phyloP scores from a whole-genome alignment of 1,140 invertebrate genomes.

The Diploscapter pachys region DNA sequence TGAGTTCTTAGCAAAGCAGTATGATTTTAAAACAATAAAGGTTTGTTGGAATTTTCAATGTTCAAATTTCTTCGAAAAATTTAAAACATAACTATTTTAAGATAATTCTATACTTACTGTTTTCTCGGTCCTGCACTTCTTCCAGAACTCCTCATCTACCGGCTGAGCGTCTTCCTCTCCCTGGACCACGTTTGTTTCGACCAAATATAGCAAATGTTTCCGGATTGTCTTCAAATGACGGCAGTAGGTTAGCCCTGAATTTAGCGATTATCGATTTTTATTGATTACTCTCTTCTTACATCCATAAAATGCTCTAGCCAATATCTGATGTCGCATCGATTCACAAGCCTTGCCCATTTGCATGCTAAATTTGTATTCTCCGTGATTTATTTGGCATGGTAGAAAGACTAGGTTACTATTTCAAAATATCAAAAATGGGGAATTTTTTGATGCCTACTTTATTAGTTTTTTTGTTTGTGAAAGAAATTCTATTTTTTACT shows the following conservation, averaged over 20 bases:
- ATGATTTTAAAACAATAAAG: no score
- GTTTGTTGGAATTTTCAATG: no score
- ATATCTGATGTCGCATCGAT: constrained; percentile 88
- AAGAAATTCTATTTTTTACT: no score
- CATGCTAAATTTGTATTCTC: constrained; percentile 59
- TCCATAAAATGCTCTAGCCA: constrained; percentile 89
- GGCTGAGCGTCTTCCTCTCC: constrained; percentile 38
- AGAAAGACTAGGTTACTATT: no score
- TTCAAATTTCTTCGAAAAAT: no score
- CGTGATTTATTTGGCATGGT: no score
- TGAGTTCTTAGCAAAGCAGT: no score
- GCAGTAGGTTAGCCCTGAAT: constrained; percentile 77
- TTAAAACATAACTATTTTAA: no score
- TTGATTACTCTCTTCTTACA: constrained; percentile 64
- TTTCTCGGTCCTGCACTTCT: constrained; percentile 41
- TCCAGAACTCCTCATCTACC: constrained; percentile 52
- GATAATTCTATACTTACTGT: constrained; percentile 25
- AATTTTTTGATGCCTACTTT: no score
- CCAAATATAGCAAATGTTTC: constrained; percentile 83
- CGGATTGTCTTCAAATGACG: constrained; percentile 83
- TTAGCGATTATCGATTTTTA: not conserved
- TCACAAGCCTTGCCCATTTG: constrained; percentile 76
- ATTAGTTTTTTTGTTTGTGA: no score
- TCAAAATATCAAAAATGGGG: no score
- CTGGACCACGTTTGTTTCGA: constrained; percentile 63